phyloP scores from a whole-genome alignment of 2,113 vertebrate genomes.

The Percina caprodes region DNA sequence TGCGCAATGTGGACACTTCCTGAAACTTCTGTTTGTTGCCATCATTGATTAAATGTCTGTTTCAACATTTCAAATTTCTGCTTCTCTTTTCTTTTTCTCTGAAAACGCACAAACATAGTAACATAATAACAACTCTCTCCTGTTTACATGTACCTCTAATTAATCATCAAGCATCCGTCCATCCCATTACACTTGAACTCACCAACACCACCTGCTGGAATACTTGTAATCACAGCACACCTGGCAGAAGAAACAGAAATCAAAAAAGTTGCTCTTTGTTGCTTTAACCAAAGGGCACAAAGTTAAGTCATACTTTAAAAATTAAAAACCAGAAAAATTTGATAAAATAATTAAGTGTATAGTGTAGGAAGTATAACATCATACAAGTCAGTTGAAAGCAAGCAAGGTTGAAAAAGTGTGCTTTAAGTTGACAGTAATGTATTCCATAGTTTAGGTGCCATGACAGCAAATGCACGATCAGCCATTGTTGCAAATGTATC shows the following conservation, averaged over 20 bases:
- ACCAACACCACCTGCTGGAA: not conserved
- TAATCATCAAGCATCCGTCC: constrained; percentile 39
- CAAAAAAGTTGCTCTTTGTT: not conserved
- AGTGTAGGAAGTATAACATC: not conserved
- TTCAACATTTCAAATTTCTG: not conserved
- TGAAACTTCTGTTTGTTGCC: not conserved
- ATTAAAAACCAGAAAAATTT: not conserved
- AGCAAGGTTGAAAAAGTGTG: too few relatives aligned
- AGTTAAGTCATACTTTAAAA: not conserved
- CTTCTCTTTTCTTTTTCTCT: constrained; percentile 3
- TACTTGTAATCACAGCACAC: constrained; percentile 22
- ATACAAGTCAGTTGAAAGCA: too few relatives aligned
- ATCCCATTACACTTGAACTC: constrained; percentile 42
- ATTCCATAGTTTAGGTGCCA: not conserved
- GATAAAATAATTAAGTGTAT: not conserved
- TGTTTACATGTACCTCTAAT: too few relatives aligned
- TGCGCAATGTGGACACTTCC: not conserved
- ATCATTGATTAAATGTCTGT: not conserved
- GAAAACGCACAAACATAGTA: not conserved
- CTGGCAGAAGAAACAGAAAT: not conserved
- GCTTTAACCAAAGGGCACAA: not conserved
- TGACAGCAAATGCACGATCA: not conserved
- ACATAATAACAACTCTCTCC: not conserved
- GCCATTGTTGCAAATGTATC: too few relatives aligned
- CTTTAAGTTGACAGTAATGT: too few relatives aligned